A percentile compares a stretch with the other conserved stretches of the same genome.
phyloP scores from a whole-genome alignment of 2,888 invertebrate species.

The Drosophila paracracens region DNA sequence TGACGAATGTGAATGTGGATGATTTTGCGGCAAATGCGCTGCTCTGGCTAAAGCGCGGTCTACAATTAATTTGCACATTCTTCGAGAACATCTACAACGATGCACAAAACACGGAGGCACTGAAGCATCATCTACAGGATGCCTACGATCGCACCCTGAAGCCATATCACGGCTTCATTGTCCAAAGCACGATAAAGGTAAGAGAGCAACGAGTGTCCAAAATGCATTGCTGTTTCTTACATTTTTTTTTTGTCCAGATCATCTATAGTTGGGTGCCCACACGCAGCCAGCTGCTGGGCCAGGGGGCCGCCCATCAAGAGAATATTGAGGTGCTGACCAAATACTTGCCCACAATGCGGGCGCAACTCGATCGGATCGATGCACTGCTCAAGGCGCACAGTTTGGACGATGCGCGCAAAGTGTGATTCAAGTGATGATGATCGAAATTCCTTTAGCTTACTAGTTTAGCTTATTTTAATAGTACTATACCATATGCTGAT shows the following conservation, averaged over 20 bases:
- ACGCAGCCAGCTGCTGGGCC: conserved; percentile 86
- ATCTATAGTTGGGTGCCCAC: conserved; percentile 88
- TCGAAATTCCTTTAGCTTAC: conserved; percentile 18
- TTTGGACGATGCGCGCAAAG: conserved; percentile 85
- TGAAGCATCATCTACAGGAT: conserved; percentile 87
- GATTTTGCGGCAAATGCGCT: conserved; percentile 88
- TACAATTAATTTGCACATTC: conserved; percentile 83
- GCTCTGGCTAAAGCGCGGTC: conserved; percentile 89
- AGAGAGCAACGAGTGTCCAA: conserved; percentile 58
- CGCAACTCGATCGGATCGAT: conserved; percentile 87
- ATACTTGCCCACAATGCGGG: conserved; percentile 87
- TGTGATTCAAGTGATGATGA: conserved; percentile 60
- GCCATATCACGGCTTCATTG: conserved; percentile 91
- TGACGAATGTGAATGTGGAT: conserved; percentile 87
- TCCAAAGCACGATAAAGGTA: conserved; percentile 90
- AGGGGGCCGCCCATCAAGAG: conserved; percentile 84
- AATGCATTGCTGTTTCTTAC: background rate
- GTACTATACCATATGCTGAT: conserved; percentile 3
- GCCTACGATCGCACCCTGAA: conserved; percentile 91
- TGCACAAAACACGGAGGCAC: conserved; percentile 85
- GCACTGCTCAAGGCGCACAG: conserved; percentile 87
- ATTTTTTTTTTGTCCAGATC: conserved; percentile 85
- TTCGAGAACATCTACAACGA: conserved; percentile 84
- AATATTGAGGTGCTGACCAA: conserved; percentile 84
- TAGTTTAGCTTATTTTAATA: conserved; percentile 43